A percentile compares a stretch with the other conserved stretches of the same genome.
Conservation (phyloP, 2,888 invertebrate genomes). For the Chorisops tibialis region DNA sequence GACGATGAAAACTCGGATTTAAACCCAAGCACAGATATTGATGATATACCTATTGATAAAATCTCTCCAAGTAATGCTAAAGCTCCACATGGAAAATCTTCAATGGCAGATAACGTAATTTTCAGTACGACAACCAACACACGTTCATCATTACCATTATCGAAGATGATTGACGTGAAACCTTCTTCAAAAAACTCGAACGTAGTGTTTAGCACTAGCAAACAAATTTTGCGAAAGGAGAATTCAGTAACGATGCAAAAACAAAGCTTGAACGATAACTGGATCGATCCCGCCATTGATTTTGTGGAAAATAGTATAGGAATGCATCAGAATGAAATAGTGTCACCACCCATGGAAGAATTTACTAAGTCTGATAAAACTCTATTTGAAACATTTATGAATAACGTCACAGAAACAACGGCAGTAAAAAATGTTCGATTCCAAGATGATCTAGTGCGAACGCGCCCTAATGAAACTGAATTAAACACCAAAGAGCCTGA, state of each 20-base stretch:
- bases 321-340: conserved; percentile 12
- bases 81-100: background rate
- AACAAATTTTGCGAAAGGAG: background rate
- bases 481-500: too few species aligned
- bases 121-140: conserved; percentile 6
- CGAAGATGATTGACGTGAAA: background rate
- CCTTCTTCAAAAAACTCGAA: background rate
- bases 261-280: background rate
- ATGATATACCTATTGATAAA: conserved; percentile 13
- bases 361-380: conserved; percentile 25
- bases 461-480: too few species aligned
- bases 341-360: conserved; percentile 20
- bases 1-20: background rate
- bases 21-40: background rate
- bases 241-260: background rate
- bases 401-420: conserved; percentile 7
- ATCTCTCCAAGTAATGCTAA: background rate
- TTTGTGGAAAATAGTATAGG: background rate
- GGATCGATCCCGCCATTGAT: background rate
- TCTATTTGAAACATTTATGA: conserved; percentile 8
- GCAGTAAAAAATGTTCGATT: too few species aligned
- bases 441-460: too few species aligned
- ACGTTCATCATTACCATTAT: background rate
- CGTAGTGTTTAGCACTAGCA: conserved; percentile 15
- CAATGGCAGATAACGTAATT: background rate